Conservation (phyloP, 2,797 vertebrate genomes). For the Thaleichthys pacificus region DNA sequence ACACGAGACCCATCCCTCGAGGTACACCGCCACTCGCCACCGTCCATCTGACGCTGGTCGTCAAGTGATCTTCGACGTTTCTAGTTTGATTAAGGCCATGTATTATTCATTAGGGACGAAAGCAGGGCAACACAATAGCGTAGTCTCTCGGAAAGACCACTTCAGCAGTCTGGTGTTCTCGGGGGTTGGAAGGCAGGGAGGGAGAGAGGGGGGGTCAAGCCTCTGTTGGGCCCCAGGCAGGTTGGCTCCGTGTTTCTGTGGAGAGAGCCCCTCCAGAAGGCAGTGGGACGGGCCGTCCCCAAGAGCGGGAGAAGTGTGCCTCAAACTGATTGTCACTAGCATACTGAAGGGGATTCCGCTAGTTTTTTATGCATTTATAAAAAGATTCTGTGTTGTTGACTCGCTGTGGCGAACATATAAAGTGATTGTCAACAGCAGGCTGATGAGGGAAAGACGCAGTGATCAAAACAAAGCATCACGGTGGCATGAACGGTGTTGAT, state of each 20-base stretch:
- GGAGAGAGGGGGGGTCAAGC: neutral
- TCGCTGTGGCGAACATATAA: no score
- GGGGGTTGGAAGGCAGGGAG: neutral
- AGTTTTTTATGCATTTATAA: no score
- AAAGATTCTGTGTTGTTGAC: no score
- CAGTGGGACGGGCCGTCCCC: conserved; percentile 4
- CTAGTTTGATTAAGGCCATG: conserved; percentile 37
- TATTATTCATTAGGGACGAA: conserved; percentile 36
- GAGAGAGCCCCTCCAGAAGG: neutral
- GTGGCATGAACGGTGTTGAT: no score
- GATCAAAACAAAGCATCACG: no score
- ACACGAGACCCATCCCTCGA: neutral
- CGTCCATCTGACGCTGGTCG: conserved; percentile 25
- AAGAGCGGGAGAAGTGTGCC: conserved; percentile 5
- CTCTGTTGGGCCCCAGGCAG: neutral
- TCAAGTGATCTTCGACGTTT: conserved; percentile 28
- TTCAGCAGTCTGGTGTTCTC: conserved; percentile 11
- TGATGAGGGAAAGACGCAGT: no score
- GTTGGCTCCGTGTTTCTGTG: conserved; percentile 1
- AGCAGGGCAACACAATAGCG: conserved; percentile 15
- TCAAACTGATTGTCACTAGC: conserved; percentile 9
- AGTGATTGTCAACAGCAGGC: no score
- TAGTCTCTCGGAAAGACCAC: conserved; percentile 26
- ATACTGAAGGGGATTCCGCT: conserved; percentile 11
- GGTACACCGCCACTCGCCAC: conserved; percentile 5